Conservation (phyloP, 1,140 invertebrate genomes). For the Cherax quadricarinatus region DNA sequence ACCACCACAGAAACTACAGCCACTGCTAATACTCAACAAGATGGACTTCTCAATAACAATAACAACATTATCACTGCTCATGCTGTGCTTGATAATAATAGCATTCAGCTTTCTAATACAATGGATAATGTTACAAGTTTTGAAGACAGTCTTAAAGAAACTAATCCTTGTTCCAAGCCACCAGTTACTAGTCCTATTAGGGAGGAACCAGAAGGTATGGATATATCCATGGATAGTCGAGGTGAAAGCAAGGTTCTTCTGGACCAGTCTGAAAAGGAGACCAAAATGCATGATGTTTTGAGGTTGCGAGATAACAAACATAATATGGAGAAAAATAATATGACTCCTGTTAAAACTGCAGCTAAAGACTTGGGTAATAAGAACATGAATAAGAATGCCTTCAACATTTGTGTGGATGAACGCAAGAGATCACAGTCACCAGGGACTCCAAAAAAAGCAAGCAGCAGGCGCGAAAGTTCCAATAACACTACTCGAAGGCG, state of each 20-base stretch:
- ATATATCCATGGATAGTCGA: conserved; percentile 72
- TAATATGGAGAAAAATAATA: conserved; percentile 58
- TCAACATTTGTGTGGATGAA: conserved; percentile 60
- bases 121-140: conserved; percentile 74
- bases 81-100: conserved; percentile 60
- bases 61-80: conserved; percentile 57
- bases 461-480: conserved; percentile 50
- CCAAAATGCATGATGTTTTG: conserved; percentile 67
- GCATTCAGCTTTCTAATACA: conserved; percentile 56
- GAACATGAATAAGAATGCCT: conserved; percentile 68
- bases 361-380: conserved; percentile 62
- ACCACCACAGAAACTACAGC: conserved; percentile 57
- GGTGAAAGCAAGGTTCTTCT: conserved; percentile 72
- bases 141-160: conserved; percentile 76
- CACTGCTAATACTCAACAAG: conserved; percentile 59
- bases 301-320: conserved; percentile 64
- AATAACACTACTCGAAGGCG: conserved; percentile 48
- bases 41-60: conserved; percentile 68
- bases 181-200: conserved; percentile 73
- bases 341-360: conserved; percentile 43
- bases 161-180: conserved; percentile 72
- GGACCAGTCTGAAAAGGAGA: conserved; percentile 73
- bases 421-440: conserved; percentile 71
- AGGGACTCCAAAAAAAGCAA: conserved; percentile 62
- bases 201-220: conserved; percentile 73